Evolutionary conservation across 2,113 vertebrate genomes (phyloP), one percentile per base, ranked within the genome.

Genomic region (Myotis yumanensis): DNA sequence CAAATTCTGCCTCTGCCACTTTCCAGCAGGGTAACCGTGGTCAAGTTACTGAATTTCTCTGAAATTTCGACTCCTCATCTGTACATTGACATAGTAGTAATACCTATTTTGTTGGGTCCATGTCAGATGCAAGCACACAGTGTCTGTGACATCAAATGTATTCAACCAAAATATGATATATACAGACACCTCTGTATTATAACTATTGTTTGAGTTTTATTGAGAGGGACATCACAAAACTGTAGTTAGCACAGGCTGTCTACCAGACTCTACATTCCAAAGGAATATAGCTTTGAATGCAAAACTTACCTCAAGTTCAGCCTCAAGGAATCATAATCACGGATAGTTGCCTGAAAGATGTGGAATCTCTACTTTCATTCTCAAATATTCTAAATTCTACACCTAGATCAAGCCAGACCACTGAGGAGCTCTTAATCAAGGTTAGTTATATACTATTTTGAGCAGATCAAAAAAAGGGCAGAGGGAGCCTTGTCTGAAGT

Each of bases 271-370:
- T n/a, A 1, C 77, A 15, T 86, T 30, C 46, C 37, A 48, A 84
- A 18, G 17, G 22, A 95, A 23, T 30, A 37, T 5, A 72, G 32
- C 57, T 77, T 62, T 52, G 52, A 54, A 71, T 37, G 48, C 30
- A 92, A 92, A 85, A 43, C 25, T 92, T 85, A 81, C 52, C 20
- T 90, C 30, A 68, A 52, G 28, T 92, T 96, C 32, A 51, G 25
- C 66, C 95, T 97, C 32, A 92, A 72, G 59, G 85, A 87, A 59
- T 80, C 54, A 20, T 82, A n/a, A 77, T 85, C 20, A 62, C 22
- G 16, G 43, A 57, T 79, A 46, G 48, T 71, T 77, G 30, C 25
- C 69, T 71, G 37, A 90, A 88, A 89, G 64, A 57, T 46, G 22
- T n/a, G 4, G 22, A 75, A 73, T 64, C 37, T 89, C 72, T 86